Conservation (phyloP, 2,888 invertebrate species). For the Ditula angustiorana region DNA sequence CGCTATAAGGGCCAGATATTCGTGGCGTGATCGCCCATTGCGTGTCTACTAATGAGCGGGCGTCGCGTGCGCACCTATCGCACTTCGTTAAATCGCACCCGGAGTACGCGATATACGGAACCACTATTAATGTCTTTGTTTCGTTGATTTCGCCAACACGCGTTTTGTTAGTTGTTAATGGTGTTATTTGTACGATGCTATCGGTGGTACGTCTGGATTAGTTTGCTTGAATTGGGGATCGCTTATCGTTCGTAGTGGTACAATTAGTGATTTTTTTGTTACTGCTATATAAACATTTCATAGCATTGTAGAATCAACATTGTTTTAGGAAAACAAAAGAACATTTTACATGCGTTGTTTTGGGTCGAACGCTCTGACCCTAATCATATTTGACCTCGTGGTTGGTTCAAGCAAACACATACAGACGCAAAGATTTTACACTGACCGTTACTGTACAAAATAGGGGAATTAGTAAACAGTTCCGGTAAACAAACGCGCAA, state of each 20-base stretch:
- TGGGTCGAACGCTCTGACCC: neutral
- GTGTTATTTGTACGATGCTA: constrained; percentile 40
- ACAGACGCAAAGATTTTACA: constrained; percentile 12
- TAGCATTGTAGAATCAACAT: neutral
- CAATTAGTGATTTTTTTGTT: constrained; percentile 16
- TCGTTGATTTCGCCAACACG: constrained; percentile 56
- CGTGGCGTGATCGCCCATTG: constrained; percentile 59
- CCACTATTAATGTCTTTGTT: constrained; percentile 59
- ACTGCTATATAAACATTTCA: neutral
- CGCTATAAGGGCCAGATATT: constrained; percentile 53
- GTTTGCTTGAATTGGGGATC: constrained; percentile 26
- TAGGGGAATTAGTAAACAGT: constrained; percentile 44
- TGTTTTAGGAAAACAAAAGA: neutral
- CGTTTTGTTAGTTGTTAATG: constrained; percentile 47
- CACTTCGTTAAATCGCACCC: constrained; percentile 74
- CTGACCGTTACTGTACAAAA: constrained; percentile 30
- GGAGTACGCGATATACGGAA: constrained; percentile 59
- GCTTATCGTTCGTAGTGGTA: constrained; percentile 29
- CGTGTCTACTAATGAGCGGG: constrained; percentile 78
- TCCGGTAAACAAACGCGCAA: constrained; percentile 50
- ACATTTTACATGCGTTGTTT: neutral
- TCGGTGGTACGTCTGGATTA: constrained; percentile 32
- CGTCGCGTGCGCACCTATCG: constrained; percentile 77
- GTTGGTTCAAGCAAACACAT: constrained; percentile 15
- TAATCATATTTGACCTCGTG: constrained; percentile 18